Conservation (phyloP, 1,140 invertebrate genomes). For the Drosophila persimilis region DNA sequence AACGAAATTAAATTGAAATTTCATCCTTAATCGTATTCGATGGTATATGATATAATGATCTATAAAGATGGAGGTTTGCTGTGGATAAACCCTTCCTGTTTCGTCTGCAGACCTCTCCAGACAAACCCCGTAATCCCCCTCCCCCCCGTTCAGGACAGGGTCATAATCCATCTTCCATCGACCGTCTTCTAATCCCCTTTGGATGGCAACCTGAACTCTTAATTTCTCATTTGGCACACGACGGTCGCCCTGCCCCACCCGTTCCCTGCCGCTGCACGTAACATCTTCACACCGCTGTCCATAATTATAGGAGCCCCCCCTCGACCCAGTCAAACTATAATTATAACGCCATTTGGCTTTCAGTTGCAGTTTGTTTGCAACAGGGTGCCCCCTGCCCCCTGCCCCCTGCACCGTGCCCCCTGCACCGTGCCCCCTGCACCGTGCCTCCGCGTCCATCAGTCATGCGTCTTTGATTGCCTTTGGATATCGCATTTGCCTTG, state of each 20-base stretch:
- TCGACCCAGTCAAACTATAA: constrained; percentile 23
- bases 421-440: constrained; percentile 8
- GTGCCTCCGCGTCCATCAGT: constrained; percentile 35
- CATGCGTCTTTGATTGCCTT: constrained; percentile 53
- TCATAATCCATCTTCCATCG: not conserved
- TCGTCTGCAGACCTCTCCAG: too few species aligned
- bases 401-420: constrained; percentile 19
- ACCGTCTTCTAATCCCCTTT: not conserved
- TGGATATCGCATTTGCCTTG: constrained; percentile 15
- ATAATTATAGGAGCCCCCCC: constrained; percentile 48
- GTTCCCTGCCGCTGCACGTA: not conserved
- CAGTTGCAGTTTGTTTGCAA: constrained; percentile 8
- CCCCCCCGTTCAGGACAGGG: too few species aligned
- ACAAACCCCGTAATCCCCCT: too few species aligned
- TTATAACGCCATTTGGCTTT: constrained; percentile 61
- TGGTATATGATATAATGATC: too few species aligned
- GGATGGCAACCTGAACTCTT: constrained; percentile 45
- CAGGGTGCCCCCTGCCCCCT: not conserved
- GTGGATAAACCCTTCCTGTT: too few species aligned
- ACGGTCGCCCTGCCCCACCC: not conserved
- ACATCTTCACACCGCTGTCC: constrained; percentile 39
- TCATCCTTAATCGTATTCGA: too few species aligned
- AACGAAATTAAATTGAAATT: too few species aligned
- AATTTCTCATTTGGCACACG: constrained; percentile 41
- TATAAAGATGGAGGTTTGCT: too few species aligned